Conservation (phyloP, 1,140 invertebrate species). For the Dreissena polymorpha region DNA sequence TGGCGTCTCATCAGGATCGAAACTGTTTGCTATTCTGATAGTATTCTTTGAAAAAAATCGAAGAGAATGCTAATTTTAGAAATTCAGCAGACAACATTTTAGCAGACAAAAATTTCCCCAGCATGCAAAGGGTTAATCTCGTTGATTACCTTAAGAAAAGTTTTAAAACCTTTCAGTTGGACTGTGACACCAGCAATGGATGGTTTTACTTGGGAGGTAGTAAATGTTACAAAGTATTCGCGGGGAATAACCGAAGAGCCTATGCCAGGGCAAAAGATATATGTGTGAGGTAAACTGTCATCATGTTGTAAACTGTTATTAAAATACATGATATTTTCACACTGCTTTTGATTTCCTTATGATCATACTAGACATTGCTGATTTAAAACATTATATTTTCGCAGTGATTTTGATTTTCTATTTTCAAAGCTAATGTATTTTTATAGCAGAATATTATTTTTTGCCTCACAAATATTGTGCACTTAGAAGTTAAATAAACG, state of each 20-base stretch:
- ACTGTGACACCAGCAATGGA: conserved; percentile 29
- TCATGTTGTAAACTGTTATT: not conserved
- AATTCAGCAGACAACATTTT: no score
- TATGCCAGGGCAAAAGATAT: conserved; percentile 21
- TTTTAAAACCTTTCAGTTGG: not conserved
- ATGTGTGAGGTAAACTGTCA: conserved; percentile 21
- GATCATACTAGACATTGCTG: not conserved
- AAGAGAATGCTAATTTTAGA: no score
- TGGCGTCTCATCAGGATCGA: no score
- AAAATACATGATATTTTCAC: not conserved
- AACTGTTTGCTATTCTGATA: no score
- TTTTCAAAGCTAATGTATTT: not conserved
- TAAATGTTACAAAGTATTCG: conserved; percentile 48
- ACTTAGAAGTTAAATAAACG: no score
- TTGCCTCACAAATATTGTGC: not conserved
- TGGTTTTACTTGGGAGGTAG: not conserved
- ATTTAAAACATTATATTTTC: not conserved
- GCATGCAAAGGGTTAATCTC: no score
- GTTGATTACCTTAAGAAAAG: no score
- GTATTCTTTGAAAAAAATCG: no score
- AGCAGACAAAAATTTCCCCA: no score
- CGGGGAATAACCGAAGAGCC: conserved; percentile 10
- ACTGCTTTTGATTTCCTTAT: not conserved
- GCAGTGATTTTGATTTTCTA: no score
- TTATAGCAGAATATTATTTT: not conserved